Evolutionary conservation across 2,797 vertebrate genomes (phyloP).

Genomic region (Poeciliopsis paucimaculata): DNA sequence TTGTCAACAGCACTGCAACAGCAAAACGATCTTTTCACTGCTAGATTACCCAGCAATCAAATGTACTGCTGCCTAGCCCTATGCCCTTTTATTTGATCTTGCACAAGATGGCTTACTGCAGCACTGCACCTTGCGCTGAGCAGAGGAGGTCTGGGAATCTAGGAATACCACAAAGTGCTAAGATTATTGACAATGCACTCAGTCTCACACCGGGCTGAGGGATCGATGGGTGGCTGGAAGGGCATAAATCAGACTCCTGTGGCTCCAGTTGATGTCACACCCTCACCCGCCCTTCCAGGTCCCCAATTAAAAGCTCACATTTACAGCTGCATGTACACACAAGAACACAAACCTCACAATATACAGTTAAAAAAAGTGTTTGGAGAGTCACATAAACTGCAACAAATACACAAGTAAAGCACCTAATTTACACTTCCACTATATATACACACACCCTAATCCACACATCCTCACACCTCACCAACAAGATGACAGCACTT

Average conservation of each 20-base stretch:
- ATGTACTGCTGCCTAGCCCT: conserved; percentile 51
- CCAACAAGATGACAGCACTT: conserved; percentile 76
- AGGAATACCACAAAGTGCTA: conserved; percentile 80
- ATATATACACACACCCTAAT: conserved; percentile 22
- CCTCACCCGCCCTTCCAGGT: conserved; percentile 62
- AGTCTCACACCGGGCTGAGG: conserved; percentile 69
- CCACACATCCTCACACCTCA: conserved; percentile 55
- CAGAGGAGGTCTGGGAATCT: conserved; percentile 68
- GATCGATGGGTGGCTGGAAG: conserved; percentile 73
- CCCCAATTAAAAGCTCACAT: conserved; percentile 59
- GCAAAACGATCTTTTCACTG: conserved; percentile 48
- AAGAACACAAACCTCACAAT: conserved; percentile 31
- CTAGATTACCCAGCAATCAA: conserved; percentile 47
- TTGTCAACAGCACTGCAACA: conserved; percentile 28
- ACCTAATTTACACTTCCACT: conserved; percentile 30
- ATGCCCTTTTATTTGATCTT: conserved; percentile 60
- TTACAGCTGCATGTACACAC: conserved; percentile 23
- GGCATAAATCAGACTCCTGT: conserved; percentile 78
- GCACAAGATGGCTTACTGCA: conserved; percentile 73
- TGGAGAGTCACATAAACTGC: conserved; percentile 24
- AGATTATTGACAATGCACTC: conserved; percentile 80
- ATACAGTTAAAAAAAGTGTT: conserved; percentile 7
- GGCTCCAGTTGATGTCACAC: conserved; percentile 68
- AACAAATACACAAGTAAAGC: conserved; percentile 44
- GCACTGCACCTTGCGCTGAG: conserved; percentile 58